These are phyloP conservation scores for Limnodromus scolopaceus DNA, from an alignment of 2,797 vertebrate species.

Conservation along the genomic window DNA sequence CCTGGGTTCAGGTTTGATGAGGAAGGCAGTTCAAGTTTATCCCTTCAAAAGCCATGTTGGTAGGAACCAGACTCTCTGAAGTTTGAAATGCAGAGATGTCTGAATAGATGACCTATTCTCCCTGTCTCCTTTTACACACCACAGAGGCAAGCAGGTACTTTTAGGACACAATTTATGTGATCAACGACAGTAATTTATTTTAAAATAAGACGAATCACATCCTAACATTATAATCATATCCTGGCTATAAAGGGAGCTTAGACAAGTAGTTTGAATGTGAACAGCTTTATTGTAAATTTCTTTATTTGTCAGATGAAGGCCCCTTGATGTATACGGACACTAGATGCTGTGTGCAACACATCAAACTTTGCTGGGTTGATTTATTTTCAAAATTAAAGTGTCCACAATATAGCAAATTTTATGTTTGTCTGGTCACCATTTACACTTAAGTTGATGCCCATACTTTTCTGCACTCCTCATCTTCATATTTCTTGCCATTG, in stretches of 20 bases:
- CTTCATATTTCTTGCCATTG: background rate
- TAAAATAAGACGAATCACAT: background rate
- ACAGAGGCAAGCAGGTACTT: background rate
- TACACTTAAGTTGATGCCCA: background rate
- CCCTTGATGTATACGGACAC: background rate
- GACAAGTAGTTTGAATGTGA: background rate
- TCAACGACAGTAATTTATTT: background rate
- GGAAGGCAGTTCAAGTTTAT: background rate
- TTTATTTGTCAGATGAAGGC: background rate
- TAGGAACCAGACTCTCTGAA: background rate
- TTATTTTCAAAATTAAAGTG: background rate
- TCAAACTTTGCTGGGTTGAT: background rate
- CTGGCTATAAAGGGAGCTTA: background rate
- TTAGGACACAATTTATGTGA: background rate
- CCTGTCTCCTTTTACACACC: background rate
- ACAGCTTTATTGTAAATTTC: background rate
- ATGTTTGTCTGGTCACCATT: background rate
- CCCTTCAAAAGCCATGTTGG: background rate
- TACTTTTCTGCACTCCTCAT: background rate
- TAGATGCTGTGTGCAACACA: background rate
- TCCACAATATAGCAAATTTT: background rate
- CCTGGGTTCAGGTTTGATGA: background rate
- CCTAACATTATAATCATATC: background rate
- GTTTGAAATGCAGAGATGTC: background rate
- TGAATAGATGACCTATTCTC: no score